Evolutionary conservation across 2,797 vertebrate genomes (phyloP).

Genomic region (Margarornis squamiger): DNA sequence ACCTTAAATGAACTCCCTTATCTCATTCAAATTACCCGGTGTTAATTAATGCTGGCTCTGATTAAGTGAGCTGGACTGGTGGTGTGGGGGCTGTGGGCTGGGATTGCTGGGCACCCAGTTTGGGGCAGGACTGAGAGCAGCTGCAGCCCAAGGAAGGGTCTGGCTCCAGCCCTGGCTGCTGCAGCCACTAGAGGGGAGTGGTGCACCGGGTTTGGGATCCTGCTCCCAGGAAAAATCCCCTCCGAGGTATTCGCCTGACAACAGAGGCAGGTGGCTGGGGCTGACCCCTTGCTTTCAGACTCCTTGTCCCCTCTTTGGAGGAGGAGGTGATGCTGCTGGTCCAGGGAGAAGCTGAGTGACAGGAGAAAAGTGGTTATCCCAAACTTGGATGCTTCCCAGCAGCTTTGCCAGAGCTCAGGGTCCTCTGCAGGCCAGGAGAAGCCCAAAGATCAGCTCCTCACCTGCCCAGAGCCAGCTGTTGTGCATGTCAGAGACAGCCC

Average conservation of each 20-base stretch:
- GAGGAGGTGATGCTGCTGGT: background rate
- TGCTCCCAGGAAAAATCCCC: background rate
- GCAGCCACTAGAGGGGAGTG: conserved; percentile 53
- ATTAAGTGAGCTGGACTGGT: background rate
- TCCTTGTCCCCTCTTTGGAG: background rate
- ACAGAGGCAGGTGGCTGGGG: background rate
- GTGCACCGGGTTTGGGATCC: background rate
- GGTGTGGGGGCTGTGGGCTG: background rate
- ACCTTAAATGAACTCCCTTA: background rate
- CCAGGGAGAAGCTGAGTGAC: background rate
- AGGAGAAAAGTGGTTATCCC: background rate
- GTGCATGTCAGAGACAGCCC: background rate
- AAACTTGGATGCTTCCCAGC: background rate
- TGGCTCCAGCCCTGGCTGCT: background rate
- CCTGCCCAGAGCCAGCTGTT: background rate
- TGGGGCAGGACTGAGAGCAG: fast-evolving
- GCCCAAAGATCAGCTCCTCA: background rate
- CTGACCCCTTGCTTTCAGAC: background rate
- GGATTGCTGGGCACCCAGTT: background rate
- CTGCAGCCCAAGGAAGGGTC: background rate
- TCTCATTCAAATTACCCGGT: fast-evolving
- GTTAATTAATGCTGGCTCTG: background rate
- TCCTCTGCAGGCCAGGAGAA: background rate
- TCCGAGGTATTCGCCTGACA: background rate
- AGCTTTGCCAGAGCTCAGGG: background rate